These are phyloP conservation scores for Caenorhabditis uteleia DNA, from an alignment of 2,888 invertebrate species.

Conservation along the genomic window DNA sequence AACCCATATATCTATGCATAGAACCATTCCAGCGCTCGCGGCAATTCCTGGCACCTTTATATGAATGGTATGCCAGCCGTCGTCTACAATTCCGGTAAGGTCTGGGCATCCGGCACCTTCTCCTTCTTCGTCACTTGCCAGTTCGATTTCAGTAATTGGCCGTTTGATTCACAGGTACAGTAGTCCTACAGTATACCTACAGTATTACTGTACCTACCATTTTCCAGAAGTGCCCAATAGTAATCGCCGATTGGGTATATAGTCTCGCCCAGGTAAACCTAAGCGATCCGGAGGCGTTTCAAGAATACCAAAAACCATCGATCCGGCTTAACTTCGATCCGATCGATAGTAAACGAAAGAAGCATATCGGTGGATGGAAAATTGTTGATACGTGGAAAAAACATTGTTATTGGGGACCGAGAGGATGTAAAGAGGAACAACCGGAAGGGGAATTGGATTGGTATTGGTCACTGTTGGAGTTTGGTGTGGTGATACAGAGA, in stretches of 20 bases:
- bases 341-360: constrained; percentile 44
- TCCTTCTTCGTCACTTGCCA: constrained; percentile 67
- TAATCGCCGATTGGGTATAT: constrained; percentile 68
- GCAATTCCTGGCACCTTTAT: constrained; percentile 66
- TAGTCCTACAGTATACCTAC: too few species aligned
- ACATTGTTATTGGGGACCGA: constrained; percentile 67
- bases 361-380: constrained; percentile 58
- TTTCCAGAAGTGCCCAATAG: constrained; percentile 63
- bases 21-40: constrained; percentile 56
- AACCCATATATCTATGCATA: too few species aligned
- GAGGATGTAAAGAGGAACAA: constrained; percentile 50
- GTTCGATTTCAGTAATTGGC: constrained; percentile 66
- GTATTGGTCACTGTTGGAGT: constrained; percentile 69
- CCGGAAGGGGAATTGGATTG: constrained; percentile 57
- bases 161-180: constrained; percentile 61
- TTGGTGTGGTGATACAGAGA: constrained; percentile 62
- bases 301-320: constrained; percentile 51
- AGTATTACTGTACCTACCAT: neutral
- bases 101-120: constrained; percentile 58
- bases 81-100: constrained; percentile 52
- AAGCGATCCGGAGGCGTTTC: constrained; percentile 49
- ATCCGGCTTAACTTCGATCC: constrained; percentile 63
- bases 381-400: constrained; percentile 61
- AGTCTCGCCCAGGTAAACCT: constrained; percentile 65
- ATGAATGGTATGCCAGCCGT: constrained; percentile 62